Percentiles rank a stretch among this genome's conserved stretches.
phyloP scores from a whole-genome alignment of 2,113 vertebrate species.

The Rhadina sibilatrix region DNA sequence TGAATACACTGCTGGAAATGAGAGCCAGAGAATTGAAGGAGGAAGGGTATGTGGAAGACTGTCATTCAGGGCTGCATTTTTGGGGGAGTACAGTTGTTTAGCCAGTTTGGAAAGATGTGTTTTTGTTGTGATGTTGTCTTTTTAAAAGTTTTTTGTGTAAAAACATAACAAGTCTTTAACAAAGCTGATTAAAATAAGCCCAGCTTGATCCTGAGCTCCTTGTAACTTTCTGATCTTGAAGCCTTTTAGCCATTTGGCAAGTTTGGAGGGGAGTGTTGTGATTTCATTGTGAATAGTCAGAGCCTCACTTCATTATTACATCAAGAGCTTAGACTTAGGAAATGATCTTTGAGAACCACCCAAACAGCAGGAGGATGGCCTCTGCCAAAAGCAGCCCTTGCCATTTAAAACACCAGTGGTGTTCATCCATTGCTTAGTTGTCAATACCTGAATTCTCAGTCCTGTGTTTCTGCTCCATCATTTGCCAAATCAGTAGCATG shows the following conservation, averaged over 20 bases:
- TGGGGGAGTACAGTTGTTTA: background rate
- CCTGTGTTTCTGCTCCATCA: background rate
- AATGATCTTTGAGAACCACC: background rate
- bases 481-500: background rate
- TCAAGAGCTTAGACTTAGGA: background rate
- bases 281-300: background rate
- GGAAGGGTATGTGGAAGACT: background rate
- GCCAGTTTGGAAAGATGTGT: background rate
- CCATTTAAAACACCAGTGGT: background rate
- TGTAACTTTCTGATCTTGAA: background rate
- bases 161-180: background rate
- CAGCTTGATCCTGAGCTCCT: background rate
- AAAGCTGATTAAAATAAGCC: background rate
- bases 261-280: background rate
- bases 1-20: background rate
- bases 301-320: background rate
- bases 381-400: background rate
- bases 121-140: background rate
- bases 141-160: background rate
- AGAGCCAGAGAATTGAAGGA: background rate
- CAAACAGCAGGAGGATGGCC: background rate
- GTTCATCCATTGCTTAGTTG: background rate
- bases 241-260: background rate
- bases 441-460: background rate
- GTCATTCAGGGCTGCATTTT: background rate